A percentile compares a stretch with the other conserved stretches of the same genome.
phyloP scores from a whole-genome alignment of 2,113 vertebrate genomes.

The Laticauda colubrina region DNA sequence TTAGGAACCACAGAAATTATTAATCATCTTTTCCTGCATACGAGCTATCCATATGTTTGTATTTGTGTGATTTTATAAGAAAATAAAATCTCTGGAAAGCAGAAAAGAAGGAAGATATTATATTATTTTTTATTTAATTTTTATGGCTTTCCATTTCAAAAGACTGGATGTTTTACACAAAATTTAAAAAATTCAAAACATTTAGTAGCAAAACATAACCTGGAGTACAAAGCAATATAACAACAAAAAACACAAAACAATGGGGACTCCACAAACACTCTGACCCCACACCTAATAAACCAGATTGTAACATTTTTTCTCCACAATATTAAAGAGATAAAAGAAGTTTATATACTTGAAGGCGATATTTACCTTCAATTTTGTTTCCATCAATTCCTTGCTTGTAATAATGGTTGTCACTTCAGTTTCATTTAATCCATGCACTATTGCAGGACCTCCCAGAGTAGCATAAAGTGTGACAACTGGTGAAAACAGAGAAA shows the following conservation, averaged over 20 bases:
- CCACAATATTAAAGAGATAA: background rate
- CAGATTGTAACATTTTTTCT: background rate
- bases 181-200: background rate
- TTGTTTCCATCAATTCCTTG: constrained; percentile 87
- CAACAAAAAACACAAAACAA: background rate
- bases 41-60: background rate
- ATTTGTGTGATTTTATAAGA: background rate
- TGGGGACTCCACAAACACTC: background rate
- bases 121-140: background rate
- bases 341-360: background rate
- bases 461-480: constrained; percentile 92
- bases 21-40: background rate
- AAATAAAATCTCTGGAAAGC: background rate
- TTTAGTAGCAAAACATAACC: background rate
- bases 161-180: background rate
- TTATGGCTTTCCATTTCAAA: background rate
- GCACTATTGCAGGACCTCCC: constrained; percentile 88
- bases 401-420: constrained; percentile 95
- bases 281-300: background rate
- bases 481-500: constrained; percentile 71
- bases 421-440: constrained; percentile 88
- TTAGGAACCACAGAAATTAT: background rate
- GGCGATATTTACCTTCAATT: constrained; percentile 80
- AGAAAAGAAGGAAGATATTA: background rate
- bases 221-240: background rate